Evolutionary conservation across 2,113 vertebrate species (phyloP).

Genomic region (Genyomyrus donnyi): DNA sequence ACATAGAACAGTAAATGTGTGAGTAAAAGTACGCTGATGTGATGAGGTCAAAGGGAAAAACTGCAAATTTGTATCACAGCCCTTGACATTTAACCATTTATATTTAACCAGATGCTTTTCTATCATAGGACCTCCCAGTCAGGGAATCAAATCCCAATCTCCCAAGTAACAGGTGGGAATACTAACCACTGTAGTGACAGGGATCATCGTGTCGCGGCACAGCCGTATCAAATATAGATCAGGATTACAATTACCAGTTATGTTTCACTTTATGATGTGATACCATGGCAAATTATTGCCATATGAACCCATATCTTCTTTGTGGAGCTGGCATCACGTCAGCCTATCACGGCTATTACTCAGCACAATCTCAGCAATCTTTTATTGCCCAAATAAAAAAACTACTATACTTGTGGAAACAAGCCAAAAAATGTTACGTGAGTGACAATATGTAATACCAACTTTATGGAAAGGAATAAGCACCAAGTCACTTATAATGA

Average conservation of each 20-base stretch:
- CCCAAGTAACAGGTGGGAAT: not conserved
- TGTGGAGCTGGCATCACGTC: not conserved
- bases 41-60: not conserved
- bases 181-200: not conserved
- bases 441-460: not conserved
- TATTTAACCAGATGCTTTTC: not conserved
- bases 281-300: not conserved
- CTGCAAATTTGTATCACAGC: not conserved
- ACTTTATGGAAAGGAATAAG: not conserved
- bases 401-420: not conserved
- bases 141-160: not conserved
- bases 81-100: not conserved
- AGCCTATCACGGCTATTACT: not conserved
- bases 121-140: not conserved
- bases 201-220: not conserved
- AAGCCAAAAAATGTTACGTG: not conserved
- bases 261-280: not conserved
- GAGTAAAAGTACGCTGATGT: not conserved
- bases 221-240: not conserved
- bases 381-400: not conserved
- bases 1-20: not conserved
- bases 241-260: not conserved
- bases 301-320: not conserved
- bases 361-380: not conserved
- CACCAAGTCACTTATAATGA: not conserved